These are phyloP conservation scores for Entomyzon cyanotis DNA, from an alignment of 2,113 vertebrate species.

Conservation along the genomic window DNA sequence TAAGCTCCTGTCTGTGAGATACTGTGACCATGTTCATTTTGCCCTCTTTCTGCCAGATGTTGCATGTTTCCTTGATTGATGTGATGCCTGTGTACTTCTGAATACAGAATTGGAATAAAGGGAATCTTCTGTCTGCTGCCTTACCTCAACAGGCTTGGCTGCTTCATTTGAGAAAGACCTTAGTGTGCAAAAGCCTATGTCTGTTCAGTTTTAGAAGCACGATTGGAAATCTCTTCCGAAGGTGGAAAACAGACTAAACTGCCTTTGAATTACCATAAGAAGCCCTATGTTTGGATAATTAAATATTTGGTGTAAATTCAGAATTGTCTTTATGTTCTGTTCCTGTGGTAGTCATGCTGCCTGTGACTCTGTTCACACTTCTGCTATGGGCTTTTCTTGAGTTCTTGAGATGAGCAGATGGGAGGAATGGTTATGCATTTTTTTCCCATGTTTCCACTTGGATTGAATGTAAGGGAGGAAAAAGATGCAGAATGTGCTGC, in stretches of 20 bases:
- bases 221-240: not conserved
- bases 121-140: not conserved
- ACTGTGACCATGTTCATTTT: not conserved
- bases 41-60: not conserved
- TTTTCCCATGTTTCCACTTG: not conserved
- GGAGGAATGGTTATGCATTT: not conserved
- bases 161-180: not conserved
- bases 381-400: not conserved
- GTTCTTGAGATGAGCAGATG: not conserved
- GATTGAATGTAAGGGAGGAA: not conserved
- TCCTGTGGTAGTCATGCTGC: not conserved
- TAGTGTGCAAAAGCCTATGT: not conserved
- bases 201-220: not conserved
- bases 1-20: not conserved
- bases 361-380: not conserved
- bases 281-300: not conserved
- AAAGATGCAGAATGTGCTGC: not conserved
- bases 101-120: not conserved
- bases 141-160: not conserved
- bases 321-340: not conserved
- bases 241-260: not conserved
- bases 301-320: not conserved
- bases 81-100: not conserved
- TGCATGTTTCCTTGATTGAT: not conserved
- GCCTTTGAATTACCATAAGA: not conserved